Percentiles rank a stretch among this genome's conserved stretches.
phyloP scores from a whole-genome alignment of 2,113 vertebrate genomes.

The Amblyornis subalaris region DNA sequence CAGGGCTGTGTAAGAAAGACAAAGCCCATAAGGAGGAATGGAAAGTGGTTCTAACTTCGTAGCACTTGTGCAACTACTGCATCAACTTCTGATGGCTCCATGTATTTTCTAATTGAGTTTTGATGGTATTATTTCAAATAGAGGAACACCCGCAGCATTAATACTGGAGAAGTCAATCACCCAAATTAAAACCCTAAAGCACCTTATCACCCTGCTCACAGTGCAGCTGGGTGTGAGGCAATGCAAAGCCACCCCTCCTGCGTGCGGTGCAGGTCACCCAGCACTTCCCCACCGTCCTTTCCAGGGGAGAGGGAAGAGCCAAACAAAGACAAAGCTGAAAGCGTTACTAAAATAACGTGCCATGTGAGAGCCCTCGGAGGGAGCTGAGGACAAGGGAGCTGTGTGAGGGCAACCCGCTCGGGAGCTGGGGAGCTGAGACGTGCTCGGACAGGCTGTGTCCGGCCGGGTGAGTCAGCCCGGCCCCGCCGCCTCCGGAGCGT shows the following conservation, averaged over 20 bases:
- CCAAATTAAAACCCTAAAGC: background rate
- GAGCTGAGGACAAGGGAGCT: background rate
- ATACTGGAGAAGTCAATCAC: background rate
- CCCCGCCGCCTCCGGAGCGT: background rate
- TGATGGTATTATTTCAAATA: background rate
- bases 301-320: background rate
- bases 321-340: background rate
- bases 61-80: background rate
- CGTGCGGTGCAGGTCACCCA: fast-evolving
- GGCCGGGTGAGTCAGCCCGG: constrained; percentile 1
- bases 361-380: background rate
- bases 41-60: background rate
- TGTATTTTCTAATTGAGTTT: background rate
- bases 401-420: background rate
- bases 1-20: background rate
- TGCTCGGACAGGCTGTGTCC: background rate
- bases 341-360: background rate
- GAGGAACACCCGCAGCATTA: background rate
- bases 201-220: background rate
- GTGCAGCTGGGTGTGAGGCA: background rate
- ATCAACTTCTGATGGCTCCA: background rate
- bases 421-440: background rate
- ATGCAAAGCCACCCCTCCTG: background rate
- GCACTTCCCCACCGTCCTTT: fast-evolving
- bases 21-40: background rate